Conservation (phyloP, 2,113 vertebrate species). For the Naja naja region DNA sequence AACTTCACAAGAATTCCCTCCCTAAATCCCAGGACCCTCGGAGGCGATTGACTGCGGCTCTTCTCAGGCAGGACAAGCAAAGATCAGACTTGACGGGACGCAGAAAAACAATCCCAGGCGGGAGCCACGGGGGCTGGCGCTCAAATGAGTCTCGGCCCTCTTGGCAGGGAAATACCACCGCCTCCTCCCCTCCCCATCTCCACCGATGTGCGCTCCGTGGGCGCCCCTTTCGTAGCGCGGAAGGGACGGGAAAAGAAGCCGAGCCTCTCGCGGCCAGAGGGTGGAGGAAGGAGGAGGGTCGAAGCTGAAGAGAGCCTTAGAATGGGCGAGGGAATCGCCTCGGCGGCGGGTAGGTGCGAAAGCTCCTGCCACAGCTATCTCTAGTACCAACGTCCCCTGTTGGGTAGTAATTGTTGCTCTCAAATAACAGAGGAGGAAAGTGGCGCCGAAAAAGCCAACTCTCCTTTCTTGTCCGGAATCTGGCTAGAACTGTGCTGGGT, state of each 20-base stretch:
- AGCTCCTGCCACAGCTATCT: not conserved
- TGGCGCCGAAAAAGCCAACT: not conserved
- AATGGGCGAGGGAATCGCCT: not conserved
- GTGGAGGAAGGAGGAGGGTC: not conserved
- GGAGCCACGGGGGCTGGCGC: not conserved
- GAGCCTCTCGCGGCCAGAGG: not conserved
- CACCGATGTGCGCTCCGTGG: not conserved
- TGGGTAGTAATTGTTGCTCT: not conserved
- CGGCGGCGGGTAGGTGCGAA: constrained; percentile 15
- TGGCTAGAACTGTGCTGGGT: not conserved
- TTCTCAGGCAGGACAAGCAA: not conserved
- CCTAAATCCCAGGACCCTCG: not conserved
- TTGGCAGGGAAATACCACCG: constrained; percentile 1
- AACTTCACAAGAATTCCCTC: not conserved
- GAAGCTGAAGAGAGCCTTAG: not conserved
- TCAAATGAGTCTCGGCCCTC: not conserved
- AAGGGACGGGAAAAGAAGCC: constrained; percentile 4
- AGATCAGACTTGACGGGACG: not conserved
- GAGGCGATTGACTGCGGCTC: not conserved
- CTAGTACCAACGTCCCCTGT: not conserved
- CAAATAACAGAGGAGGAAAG: not conserved
- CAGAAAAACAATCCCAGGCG: not conserved
- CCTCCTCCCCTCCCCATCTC: not conserved
- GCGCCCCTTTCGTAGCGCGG: constrained; percentile 4
- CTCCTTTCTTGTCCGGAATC: not conserved